These are phyloP conservation scores for Vimba vimba DNA, from an alignment of 2,113 vertebrate species.

Conservation along the genomic window DNA sequence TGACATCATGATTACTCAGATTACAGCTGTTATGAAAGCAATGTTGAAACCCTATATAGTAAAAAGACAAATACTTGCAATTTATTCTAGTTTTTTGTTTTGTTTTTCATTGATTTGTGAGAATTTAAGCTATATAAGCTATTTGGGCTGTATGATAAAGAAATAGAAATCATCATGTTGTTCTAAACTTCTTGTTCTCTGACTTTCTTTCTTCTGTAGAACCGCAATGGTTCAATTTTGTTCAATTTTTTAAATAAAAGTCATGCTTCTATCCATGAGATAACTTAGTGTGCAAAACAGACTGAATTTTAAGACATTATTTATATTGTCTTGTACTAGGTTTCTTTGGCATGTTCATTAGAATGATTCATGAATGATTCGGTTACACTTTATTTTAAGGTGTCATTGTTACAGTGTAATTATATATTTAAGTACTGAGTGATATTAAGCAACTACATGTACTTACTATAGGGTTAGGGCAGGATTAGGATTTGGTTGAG, in stretches of 20 bases:
- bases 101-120: neutral
- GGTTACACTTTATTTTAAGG: no score
- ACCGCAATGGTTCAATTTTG: neutral
- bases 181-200: neutral
- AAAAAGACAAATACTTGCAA: neutral
- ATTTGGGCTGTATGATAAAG: neutral
- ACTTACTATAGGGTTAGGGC: no score
- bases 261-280: neutral
- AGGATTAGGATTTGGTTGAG: no score
- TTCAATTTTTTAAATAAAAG: neutral
- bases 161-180: neutral
- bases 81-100: neutral
- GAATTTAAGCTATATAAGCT: neutral
- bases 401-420: no score
- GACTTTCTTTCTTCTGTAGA: no score
- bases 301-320: no score
- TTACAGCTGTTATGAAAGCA: slow-evolving; percentile 4
- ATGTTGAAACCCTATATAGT: neutral
- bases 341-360: neutral
- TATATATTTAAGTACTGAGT: no score
- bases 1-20: neutral
- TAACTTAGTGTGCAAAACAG: no score
- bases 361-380: neutral
- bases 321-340: no score
- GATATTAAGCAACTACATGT: no score